Conservation (phyloP, 30 jellyfish, hydroid and myxozoan genomes). For the Hydractinia echinata region DNA sequence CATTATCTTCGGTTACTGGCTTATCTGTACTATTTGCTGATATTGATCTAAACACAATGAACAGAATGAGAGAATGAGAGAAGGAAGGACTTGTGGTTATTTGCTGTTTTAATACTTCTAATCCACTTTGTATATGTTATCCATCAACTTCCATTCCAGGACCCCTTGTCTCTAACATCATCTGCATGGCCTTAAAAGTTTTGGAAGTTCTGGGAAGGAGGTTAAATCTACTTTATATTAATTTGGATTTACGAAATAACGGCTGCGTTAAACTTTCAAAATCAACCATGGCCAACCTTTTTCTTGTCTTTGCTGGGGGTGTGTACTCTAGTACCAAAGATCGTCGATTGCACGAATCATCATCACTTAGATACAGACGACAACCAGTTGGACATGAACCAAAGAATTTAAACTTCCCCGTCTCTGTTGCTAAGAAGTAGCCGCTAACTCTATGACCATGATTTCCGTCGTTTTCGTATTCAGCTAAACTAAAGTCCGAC, state of each 20-base stretch:
- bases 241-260: too few relatives aligned
- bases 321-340: conserved; percentile 69
- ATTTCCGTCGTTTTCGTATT: conserved; percentile 41
- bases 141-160: too few relatives aligned
- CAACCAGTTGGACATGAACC: conserved; percentile 88
- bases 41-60: neutral
- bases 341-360: conserved; percentile 77
- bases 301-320: neutral
- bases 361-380: conserved; percentile 72
- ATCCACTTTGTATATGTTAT: too few relatives aligned
- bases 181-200: too few relatives aligned
- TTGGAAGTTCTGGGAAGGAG: too few relatives aligned
- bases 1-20: conserved; percentile 6
- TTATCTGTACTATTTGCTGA: neutral
- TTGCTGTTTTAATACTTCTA: too few relatives aligned
- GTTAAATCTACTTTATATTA: too few relatives aligned
- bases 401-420: conserved; percentile 84
- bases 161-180: too few relatives aligned
- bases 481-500: conserved; percentile 59
- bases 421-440: conserved; percentile 86
- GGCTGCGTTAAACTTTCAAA: too few relatives aligned
- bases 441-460: conserved; percentile 90
- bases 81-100: neutral
- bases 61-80: neutral
- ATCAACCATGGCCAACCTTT: too few relatives aligned